A percentile compares a stretch with the other conserved stretches of the same genome.
Evolutionary conservation across 2,113 vertebrate genomes (phyloP).

Genomic region (Ochotona princeps): DNA sequence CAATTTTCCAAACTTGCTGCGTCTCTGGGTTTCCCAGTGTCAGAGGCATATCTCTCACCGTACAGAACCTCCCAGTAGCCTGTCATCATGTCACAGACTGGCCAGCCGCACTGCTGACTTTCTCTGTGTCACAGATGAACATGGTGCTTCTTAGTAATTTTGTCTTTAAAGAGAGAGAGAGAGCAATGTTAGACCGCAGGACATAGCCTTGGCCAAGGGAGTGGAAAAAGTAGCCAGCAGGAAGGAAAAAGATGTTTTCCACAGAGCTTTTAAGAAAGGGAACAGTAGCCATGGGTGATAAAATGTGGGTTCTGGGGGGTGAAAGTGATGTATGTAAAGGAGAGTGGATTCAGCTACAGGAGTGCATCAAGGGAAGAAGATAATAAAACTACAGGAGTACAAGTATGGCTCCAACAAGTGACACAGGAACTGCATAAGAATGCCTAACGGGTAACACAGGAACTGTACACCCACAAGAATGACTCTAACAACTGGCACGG

Average conservation of each 20-base stretch:
- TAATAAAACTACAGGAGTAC: background rate
- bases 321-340: background rate
- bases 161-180: background rate
- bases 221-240: slow-evolving; percentile 9
- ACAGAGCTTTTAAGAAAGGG: slow-evolving; percentile 33
- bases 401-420: background rate
- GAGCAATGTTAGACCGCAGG: slow-evolving; percentile 22
- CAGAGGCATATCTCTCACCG: slow-evolving; percentile 19
- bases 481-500: background rate
- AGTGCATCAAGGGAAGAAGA: background rate
- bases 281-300: background rate
- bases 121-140: background rate
- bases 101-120: background rate
- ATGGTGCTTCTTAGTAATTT: background rate
- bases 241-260: background rate
- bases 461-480: background rate
- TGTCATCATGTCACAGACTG: slow-evolving; percentile 18
- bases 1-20: slow-evolving; percentile 42
- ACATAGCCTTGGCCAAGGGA: slow-evolving; percentile 17
- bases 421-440: background rate
- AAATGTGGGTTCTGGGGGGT: background rate
- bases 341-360: too few species aligned
- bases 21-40: slow-evolving; percentile 47
- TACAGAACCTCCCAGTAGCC: slow-evolving; percentile 18
- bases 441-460: too few species aligned